Base-by-base conservation (phyloP, 2,113 vertebrate genomes). In the Limanda limanda region DNA sequence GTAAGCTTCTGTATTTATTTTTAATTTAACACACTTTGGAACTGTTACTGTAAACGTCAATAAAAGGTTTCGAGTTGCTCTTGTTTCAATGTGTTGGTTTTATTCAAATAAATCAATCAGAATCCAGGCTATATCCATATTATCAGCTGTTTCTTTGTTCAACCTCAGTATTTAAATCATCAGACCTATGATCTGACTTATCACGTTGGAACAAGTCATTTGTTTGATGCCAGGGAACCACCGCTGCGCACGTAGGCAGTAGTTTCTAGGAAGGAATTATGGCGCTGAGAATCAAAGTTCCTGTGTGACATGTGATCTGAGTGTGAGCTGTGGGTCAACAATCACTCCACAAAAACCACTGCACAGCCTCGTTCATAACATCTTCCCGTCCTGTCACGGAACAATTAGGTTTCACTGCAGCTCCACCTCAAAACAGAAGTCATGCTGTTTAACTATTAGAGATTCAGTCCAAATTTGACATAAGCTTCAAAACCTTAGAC, bases 1-100 rank as follows among this genome's bases (percentile, higher is more conserved):
- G 14, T 60, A 65, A 23, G 7, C 31, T 67, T 68, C 20, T 81
- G 72, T 91, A 87, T 92, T 90, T 89, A 85, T 91, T 88, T 42
- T 35, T 83, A 77, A 83, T 82, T 83, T 77, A 86, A 77, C 21
- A 35, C 31, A 58, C 69, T 59, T 79, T 75, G n/a, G 85, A 85
- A 68, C 45, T 56, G 57, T 75, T 75, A 66, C 48, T 84, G 42
- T 83, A 74, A 70, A 79, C 71, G n/a, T 73, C 58, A 88, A 76
- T 89, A 88, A 88, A 90, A 60, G 0, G 3, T 72, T 68, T 76
- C 42, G 60, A 21, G 7, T 60, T 69, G 21, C 8, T 60, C 25
- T 7, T 68, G 0, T 66, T 42, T 11, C 11, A 42, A 0, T 68
- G 45, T 45, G 57, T 72, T 55, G 23, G 37, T 75, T 83, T 57